Evolutionary conservation across 2,113 vertebrate genomes (phyloP).

Genomic region (Pipra filicauda): DNA sequence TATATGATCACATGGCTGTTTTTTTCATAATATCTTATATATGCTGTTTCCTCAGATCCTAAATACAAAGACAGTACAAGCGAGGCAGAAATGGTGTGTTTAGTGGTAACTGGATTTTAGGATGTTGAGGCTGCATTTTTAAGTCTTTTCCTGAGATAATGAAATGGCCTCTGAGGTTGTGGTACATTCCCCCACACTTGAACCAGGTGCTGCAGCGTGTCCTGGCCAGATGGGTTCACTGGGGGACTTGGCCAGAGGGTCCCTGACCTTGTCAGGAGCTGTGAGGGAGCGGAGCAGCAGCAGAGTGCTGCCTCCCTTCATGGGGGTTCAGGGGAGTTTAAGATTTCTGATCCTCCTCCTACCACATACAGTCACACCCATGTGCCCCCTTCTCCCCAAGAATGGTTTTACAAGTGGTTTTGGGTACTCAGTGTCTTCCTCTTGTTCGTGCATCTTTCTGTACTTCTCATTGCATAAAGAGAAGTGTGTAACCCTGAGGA

Average conservation of each 20-base stretch:
- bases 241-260: not conserved
- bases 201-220: not conserved
- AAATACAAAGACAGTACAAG: not conserved
- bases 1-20: not conserved
- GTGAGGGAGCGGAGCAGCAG: not conserved
- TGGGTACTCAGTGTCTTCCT: not conserved
- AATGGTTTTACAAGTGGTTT: not conserved
- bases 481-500: not conserved
- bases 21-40: not conserved
- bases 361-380: fast-evolving
- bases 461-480: not conserved
- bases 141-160: not conserved
- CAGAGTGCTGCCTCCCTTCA: not conserved
- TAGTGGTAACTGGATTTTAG: not conserved
- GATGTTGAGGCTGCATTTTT: not conserved
- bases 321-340: not conserved
- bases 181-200: not conserved
- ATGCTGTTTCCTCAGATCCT: not conserved
- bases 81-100: not conserved
- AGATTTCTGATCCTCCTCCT: not conserved
- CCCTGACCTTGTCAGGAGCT: not conserved
- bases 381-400: not conserved
- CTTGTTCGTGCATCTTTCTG: not conserved
- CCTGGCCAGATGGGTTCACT: not conserved
- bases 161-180: not conserved